phyloP scores from a whole-genome alignment of 1,140 invertebrate genomes.

The Neocloeon triangulifer region DNA sequence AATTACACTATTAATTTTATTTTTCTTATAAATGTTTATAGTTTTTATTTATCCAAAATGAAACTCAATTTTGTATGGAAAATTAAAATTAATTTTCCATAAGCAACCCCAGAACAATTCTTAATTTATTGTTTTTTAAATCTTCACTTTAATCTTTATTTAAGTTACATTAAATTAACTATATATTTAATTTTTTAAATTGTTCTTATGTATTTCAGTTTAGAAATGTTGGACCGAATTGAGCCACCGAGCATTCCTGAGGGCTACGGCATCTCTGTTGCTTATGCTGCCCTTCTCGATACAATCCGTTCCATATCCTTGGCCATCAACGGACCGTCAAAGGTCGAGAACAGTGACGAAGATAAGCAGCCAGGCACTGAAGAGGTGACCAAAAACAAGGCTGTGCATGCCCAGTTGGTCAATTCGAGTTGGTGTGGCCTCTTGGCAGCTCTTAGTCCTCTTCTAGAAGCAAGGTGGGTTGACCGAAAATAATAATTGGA shows the following conservation, averaged over 20 bases:
- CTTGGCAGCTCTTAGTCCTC: conserved; percentile 66
- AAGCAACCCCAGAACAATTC: no score
- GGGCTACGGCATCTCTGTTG: conserved; percentile 86
- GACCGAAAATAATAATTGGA: conserved; percentile 2
- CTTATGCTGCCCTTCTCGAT: conserved; percentile 78
- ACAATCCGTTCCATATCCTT: conserved; percentile 58
- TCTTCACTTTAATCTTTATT: no score
- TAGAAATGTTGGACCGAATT: conserved; percentile 86
- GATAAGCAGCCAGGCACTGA: conserved; percentile 13
- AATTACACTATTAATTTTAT: no score
- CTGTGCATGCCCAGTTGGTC: conserved; percentile 52
- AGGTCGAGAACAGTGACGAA: conserved; percentile 12
- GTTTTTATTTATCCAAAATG: no score
- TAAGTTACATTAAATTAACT: no score
- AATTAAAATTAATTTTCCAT: no score
- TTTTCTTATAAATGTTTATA: no score
- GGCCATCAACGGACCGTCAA: conserved; percentile 31
- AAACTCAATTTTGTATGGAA: no score
- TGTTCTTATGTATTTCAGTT: conserved; percentile 27
- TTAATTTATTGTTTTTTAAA: no score
- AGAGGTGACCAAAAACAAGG: conserved; percentile 24
- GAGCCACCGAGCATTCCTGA: conserved; percentile 84
- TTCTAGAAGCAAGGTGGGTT: conserved; percentile 69
- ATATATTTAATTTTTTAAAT: conserved; percentile 8
- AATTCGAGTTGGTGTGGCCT: conserved; percentile 91